Evolutionary conservation across 2,888 invertebrate genomes (phyloP).

Genomic region (Auanema sp.): DNA sequence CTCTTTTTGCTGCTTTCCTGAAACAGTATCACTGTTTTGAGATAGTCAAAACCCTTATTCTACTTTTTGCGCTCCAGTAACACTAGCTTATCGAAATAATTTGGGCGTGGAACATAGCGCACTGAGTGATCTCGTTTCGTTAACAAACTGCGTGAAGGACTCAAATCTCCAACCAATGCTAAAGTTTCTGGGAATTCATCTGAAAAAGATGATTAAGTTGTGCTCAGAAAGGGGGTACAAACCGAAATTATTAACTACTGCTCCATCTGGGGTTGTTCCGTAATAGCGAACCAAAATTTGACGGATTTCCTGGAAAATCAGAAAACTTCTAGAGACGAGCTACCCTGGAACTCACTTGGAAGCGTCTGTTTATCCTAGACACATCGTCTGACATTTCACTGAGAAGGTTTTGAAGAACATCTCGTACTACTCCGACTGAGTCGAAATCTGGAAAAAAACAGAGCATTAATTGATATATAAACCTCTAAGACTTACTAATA

Average conservation of each 20-base stretch:
- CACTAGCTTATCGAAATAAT: conserved; percentile 1
- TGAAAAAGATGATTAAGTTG: too few relatives aligned
- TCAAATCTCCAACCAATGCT: neutral
- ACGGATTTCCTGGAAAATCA: conserved; percentile 12
- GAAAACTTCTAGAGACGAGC: neutral
- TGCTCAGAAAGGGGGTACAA: neutral
- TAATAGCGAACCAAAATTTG: conserved; percentile 12
- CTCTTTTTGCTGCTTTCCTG: too few relatives aligned
- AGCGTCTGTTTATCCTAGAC: conserved; percentile 13
- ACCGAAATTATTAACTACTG: conserved; percentile 14
- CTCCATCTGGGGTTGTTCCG: conserved; percentile 13
- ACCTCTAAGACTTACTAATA: neutral
- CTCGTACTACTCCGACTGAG: conserved; percentile 6
- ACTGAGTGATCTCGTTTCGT: neutral
- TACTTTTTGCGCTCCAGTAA: neutral
- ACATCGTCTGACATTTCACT: conserved; percentile 18
- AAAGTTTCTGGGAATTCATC: neutral
- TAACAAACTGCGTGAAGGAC: neutral
- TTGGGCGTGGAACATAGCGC: neutral
- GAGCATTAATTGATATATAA: neutral
- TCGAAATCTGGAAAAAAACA: neutral
- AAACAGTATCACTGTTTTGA: neutral
- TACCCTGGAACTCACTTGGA: neutral
- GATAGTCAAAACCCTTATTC: neutral
- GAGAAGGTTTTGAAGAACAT: conserved; percentile 18